Evolutionary conservation across 2,113 vertebrate species (phyloP).

Genomic region (Rhabdomys dilectus): DNA sequence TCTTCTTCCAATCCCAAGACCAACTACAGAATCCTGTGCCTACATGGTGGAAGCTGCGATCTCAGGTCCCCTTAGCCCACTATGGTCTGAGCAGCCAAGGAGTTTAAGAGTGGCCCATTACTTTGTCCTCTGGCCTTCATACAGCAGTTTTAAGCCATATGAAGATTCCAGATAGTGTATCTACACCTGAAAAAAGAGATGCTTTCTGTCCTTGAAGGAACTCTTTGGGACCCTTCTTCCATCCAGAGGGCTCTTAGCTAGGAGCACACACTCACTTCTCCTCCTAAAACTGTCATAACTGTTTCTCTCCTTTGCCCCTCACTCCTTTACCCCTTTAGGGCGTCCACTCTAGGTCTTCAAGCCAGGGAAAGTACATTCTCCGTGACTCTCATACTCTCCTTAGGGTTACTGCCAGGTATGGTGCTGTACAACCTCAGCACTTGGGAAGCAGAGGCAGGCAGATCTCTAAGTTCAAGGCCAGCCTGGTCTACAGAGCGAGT

Average conservation of each 20-base stretch:
- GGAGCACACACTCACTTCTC: neutral
- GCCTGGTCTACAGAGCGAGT: neutral
- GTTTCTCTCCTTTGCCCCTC: neutral
- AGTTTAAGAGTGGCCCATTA: neutral
- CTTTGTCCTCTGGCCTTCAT: conserved; percentile 31
- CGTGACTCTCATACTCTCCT: neutral
- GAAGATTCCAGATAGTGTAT: neutral
- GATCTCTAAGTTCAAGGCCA: neutral
- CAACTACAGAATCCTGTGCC: neutral
- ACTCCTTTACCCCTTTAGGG: neutral
- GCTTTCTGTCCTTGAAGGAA: neutral
- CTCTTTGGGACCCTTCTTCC: neutral
- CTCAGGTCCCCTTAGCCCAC: neutral
- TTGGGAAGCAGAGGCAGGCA: neutral
- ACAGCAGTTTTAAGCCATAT: neutral
- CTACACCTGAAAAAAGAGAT: neutral
- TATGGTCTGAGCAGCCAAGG: neutral
- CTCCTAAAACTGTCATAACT: neutral
- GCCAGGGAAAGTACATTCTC: conserved; percentile 1
- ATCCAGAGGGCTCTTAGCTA: neutral
- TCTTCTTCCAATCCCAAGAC: neutral
- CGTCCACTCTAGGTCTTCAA: neutral
- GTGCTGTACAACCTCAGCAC: neutral
- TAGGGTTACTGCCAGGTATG: neutral
- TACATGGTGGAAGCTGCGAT: neutral